Percentiles rank a stretch among this genome's conserved stretches.
Conservation (phyloP, 37 sponge, comb jelly and placozoan species). For the Agelas oroides region DNA sequence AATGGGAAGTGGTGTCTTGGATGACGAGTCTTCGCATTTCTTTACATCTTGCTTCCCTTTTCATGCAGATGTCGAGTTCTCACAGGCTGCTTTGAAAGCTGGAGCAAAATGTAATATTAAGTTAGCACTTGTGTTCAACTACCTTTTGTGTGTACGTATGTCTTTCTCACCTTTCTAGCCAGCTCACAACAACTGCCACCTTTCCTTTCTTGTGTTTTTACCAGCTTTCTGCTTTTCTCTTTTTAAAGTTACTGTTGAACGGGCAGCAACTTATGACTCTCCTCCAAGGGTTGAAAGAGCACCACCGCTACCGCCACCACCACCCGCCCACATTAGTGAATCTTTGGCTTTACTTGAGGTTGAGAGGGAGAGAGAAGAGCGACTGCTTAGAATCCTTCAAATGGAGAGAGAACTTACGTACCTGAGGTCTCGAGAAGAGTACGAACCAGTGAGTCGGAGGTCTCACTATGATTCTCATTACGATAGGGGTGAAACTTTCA, state of each 20-base stretch:
- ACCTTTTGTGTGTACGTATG: too few species aligned
- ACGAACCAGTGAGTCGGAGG: too few species aligned
- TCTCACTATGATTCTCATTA: too few species aligned
- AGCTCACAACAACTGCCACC: too few species aligned
- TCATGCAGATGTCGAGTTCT: conserved; percentile 77
- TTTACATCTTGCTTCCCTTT: background rate
- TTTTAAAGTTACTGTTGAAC: background rate
- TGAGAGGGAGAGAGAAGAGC: conserved; percentile 29
- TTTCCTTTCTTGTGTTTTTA: background rate
- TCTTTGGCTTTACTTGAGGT: conserved; percentile 23
- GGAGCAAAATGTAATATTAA: conserved; percentile 71
- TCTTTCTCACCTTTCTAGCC: too few species aligned
- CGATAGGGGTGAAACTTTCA: too few species aligned
- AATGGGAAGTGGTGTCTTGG: too few species aligned
- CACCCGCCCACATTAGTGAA: conserved; percentile 29
- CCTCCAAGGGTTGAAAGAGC: background rate
- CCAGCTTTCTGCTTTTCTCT: background rate
- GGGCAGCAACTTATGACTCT: background rate
- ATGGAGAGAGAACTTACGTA: conserved; percentile 64
- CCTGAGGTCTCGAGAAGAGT: conserved; percentile 15
- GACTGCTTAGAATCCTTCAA: conserved; percentile 48
- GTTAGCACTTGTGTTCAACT: too few species aligned
- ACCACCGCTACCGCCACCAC: background rate
- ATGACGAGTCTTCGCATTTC: background rate
- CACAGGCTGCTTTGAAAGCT: conserved; percentile 70